A percentile compares a stretch with the other conserved stretches of the same genome.
Evolutionary conservation across 2,888 invertebrate genomes (phyloP).

Genomic region (Scaptodrosophila latifasciaeformis): DNA sequence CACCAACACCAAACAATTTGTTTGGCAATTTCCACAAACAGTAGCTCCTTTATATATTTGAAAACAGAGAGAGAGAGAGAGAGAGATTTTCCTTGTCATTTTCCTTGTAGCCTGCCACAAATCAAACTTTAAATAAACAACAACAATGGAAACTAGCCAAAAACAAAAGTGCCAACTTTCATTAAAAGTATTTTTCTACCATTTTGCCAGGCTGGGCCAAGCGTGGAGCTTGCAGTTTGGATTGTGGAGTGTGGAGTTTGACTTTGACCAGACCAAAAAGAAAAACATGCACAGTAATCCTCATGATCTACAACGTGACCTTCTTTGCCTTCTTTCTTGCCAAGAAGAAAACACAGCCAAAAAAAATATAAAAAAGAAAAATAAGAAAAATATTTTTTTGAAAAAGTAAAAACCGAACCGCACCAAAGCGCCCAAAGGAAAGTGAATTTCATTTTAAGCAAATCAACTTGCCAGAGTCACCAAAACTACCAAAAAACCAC

Average conservation of each 20-base stretch:
- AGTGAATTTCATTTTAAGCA: conserved; percentile 69
- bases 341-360: conserved; percentile 20
- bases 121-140: conserved; percentile 42
- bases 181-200: conserved; percentile 66
- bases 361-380: conserved; percentile 10
- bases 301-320: conserved; percentile 64
- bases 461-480: conserved; percentile 63
- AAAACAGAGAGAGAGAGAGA: too few relatives aligned
- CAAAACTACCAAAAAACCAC: conserved; percentile 10
- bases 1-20: too few relatives aligned
- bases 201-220: conserved; percentile 39
- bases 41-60: too few relatives aligned
- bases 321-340: conserved; percentile 57
- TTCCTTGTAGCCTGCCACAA: conserved; percentile 65
- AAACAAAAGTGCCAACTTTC: conserved; percentile 68
- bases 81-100: conserved; percentile 53
- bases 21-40: too few relatives aligned
- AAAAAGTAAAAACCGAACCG: conserved; percentile 21
- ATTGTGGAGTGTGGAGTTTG: conserved; percentile 43
- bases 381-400: conserved; percentile 1
- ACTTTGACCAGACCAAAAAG: conserved; percentile 40
- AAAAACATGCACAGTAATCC: conserved; percentile 39
- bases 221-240: conserved; percentile 1
- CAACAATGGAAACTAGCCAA: conserved; percentile 26
- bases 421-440: conserved; percentile 54